These are phyloP conservation scores for Caenorhabditis briggsae DNA, from an alignment of 1,140 invertebrate species.

Conservation along the genomic window DNA sequence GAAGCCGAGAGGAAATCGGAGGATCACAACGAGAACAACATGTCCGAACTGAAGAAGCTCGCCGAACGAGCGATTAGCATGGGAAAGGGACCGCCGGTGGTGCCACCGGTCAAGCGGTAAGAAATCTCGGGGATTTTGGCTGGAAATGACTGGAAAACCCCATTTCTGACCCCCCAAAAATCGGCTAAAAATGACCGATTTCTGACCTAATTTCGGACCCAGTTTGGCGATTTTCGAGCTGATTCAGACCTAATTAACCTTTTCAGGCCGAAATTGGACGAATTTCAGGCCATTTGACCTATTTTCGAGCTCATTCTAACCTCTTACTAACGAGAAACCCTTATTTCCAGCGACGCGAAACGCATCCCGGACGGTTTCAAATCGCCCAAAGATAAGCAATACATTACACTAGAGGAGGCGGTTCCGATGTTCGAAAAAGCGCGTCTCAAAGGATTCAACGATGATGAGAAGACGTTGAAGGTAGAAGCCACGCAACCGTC, in stretches of 20 bases:
- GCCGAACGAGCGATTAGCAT: background rate
- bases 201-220: too few relatives aligned
- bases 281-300: too few relatives aligned
- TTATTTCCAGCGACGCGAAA: slow-evolving; percentile 17
- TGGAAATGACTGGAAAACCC: too few relatives aligned
- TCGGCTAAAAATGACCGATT: too few relatives aligned
- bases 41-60: background rate
- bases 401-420: background rate
- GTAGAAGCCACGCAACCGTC: slow-evolving; percentile 3
- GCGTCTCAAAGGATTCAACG: background rate
- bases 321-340: too few relatives aligned
- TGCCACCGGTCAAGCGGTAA: background rate
- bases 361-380: background rate
- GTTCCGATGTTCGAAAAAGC: slow-evolving; percentile 2
- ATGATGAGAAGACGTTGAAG: background rate
- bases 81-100: background rate
- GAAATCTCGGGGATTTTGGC: background rate
- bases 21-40: background rate
- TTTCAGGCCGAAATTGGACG: background rate
- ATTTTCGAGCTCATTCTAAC: too few relatives aligned
- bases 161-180: background rate
- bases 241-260: too few relatives aligned
- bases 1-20: background rate
- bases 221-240: too few relatives aligned
- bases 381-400: background rate